Conservation (phyloP, 2,888 invertebrate species). For the Chelonus formosanus region DNA sequence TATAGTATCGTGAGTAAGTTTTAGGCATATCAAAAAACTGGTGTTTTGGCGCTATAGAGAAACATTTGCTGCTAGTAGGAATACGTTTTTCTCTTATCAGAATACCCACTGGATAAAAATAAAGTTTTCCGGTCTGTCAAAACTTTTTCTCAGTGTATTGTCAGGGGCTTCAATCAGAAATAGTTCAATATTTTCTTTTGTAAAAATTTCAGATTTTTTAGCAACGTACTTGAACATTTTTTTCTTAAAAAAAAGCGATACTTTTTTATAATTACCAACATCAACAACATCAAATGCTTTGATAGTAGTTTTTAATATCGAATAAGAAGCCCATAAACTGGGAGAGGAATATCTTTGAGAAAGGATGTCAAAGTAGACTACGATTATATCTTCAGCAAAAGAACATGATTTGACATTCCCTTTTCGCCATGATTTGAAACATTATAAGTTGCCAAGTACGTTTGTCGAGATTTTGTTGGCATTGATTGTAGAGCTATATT, state of each 20-base stretch:
- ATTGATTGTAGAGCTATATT: too few species aligned
- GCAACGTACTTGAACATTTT: slow-evolving; percentile 20
- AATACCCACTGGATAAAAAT: too few species aligned
- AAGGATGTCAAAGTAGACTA: slow-evolving; percentile 31
- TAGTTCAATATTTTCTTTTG: slow-evolving; percentile 17
- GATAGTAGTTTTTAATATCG: slow-evolving; percentile 32
- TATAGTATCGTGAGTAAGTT: too few species aligned
- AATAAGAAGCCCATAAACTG: slow-evolving; percentile 31
- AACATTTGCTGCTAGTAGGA: too few species aligned
- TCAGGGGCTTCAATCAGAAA: slow-evolving; percentile 31
- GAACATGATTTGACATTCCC: background rate
- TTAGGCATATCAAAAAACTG: too few species aligned
- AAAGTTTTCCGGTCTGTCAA: too few species aligned
- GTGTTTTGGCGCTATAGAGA: too few species aligned
- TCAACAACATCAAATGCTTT: slow-evolving; percentile 21
- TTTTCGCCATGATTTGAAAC: too few species aligned
- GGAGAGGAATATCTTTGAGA: slow-evolving; percentile 28
- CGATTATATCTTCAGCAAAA: slow-evolving; percentile 25
- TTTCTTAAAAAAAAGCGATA: slow-evolving; percentile 12
- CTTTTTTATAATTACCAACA: slow-evolving; percentile 18
- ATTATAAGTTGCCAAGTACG: too few species aligned
- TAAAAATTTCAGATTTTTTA: slow-evolving; percentile 27
- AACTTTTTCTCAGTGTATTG: too few species aligned
- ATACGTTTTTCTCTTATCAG: too few species aligned
- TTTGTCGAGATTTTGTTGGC: too few species aligned